A percentile compares a stretch with the other conserved stretches of the same genome.
Evolutionary conservation across 30 jellyfish, hydroid and myxozoan species (phyloP).

Genomic region (Chrysaora quinquecirrha): DNA sequence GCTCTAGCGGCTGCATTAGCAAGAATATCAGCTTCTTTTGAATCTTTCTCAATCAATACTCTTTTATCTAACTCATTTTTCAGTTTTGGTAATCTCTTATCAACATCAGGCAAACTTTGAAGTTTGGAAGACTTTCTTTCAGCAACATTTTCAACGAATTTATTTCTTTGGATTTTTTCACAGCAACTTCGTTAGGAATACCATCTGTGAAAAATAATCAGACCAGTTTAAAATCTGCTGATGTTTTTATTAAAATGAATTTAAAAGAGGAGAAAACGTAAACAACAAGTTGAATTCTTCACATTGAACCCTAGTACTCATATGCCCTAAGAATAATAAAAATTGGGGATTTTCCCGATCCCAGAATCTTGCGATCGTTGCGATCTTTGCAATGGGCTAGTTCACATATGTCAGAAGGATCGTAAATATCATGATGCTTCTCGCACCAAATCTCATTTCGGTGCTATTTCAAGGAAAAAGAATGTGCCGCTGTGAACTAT

Average conservation of each 20-base stretch:
- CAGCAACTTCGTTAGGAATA: conserved; percentile 53
- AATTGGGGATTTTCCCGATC: conserved; percentile 8
- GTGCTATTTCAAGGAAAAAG: too few species aligned
- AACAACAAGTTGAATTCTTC: neutral
- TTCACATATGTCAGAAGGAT: conserved; percentile 55
- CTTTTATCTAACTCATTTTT: conserved; percentile 53
- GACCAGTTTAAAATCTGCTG: too few species aligned
- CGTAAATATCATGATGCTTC: conserved; percentile 39
- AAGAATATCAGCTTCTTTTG: conserved; percentile 53
- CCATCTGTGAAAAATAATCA: conserved; percentile 39
- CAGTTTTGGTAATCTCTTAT: conserved; percentile 50
- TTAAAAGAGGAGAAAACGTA: neutral
- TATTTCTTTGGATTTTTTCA: neutral
- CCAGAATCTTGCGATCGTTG: conserved; percentile 42
- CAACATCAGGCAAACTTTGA: neutral
- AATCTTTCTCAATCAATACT: conserved; percentile 35
- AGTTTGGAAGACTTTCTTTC: neutral
- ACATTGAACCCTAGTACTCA: neutral
- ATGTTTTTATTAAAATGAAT: neutral
- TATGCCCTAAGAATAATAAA: conserved; percentile 5
- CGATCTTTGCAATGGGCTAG: conserved; percentile 38
- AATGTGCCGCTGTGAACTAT: too few species aligned
- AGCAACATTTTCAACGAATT: conserved; percentile 10
- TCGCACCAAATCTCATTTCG: conserved; percentile 64
- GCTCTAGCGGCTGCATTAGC: conserved; percentile 72